Conservation (phyloP, 2,797 vertebrate genomes). For the Xyrichtys novacula region DNA sequence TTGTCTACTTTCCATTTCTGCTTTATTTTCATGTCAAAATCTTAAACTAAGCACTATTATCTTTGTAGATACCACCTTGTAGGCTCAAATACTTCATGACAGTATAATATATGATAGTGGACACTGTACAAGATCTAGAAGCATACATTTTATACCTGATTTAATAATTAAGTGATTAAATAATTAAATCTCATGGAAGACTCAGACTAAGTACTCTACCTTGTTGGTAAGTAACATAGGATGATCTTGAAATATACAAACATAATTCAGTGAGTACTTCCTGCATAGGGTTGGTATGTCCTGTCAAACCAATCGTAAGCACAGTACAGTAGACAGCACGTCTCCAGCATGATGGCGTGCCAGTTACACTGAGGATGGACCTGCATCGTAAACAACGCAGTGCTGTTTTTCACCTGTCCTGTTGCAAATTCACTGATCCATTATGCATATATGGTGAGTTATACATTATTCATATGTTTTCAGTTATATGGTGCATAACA, state of each 20-base stretch:
- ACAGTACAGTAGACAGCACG: slow-evolving; percentile 17
- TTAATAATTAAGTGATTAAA: slow-evolving; percentile 22
- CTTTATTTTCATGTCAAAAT: too few relatives aligned
- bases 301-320: slow-evolving; percentile 10
- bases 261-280: neutral
- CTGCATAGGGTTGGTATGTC: neutral
- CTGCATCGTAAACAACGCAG: slow-evolving; percentile 31
- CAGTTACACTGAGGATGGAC: slow-evolving; percentile 23
- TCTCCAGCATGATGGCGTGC: slow-evolving; percentile 38
- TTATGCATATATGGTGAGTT: slow-evolving; percentile 58
- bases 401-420: slow-evolving; percentile 30
- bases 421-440: slow-evolving; percentile 61
- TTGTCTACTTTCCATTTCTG: too few relatives aligned
- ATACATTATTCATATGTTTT: slow-evolving; percentile 68
- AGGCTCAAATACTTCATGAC: neutral
- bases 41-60: too few relatives aligned
- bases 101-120: neutral
- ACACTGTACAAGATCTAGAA: neutral
- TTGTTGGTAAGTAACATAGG: neutral
- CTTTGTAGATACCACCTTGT: neutral
- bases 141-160: neutral
- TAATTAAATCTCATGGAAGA: slow-evolving; percentile 17
- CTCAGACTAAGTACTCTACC: neutral
- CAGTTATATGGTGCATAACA: slow-evolving; percentile 50
- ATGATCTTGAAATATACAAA: slow-evolving; percentile 30